These are phyloP conservation scores for Phoenicopterus ruber DNA, from an alignment of 2,113 vertebrate species.

Conservation along the genomic window DNA sequence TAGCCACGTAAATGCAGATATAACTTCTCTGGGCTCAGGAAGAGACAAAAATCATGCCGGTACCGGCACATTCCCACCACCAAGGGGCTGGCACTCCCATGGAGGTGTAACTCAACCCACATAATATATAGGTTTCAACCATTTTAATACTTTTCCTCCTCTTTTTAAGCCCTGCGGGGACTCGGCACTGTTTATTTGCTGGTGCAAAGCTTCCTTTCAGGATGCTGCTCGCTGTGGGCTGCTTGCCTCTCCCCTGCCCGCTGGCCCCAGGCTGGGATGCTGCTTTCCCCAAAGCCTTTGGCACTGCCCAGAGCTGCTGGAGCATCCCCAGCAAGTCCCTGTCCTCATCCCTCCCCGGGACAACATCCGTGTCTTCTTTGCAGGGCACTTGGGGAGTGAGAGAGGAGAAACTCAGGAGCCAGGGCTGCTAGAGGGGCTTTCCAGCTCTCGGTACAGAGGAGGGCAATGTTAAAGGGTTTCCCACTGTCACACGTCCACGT, in stretches of 20 bases:
- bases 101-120: background rate
- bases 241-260: background rate
- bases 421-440: background rate
- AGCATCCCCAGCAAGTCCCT: background rate
- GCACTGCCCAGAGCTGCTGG: background rate
- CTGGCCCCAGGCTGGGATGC: background rate
- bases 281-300: background rate
- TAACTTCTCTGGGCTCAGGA: background rate
- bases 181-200: background rate
- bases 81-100: background rate
- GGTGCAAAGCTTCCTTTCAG: background rate
- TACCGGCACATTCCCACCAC: background rate
- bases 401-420: background rate
- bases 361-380: background rate
- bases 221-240: background rate
- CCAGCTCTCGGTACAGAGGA: background rate
- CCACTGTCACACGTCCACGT: conserved; percentile 3
- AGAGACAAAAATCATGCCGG: background rate
- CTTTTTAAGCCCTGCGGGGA: background rate
- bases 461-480: background rate
- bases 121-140: background rate
- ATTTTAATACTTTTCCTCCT: background rate
- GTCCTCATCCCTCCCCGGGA: background rate
- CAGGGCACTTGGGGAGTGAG: background rate
- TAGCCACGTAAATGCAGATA: background rate